Evolutionary conservation across 2,888 invertebrate genomes (phyloP), one percentile per base, ranked within the genome.

Genomic region (Pheosia gnoma): DNA sequence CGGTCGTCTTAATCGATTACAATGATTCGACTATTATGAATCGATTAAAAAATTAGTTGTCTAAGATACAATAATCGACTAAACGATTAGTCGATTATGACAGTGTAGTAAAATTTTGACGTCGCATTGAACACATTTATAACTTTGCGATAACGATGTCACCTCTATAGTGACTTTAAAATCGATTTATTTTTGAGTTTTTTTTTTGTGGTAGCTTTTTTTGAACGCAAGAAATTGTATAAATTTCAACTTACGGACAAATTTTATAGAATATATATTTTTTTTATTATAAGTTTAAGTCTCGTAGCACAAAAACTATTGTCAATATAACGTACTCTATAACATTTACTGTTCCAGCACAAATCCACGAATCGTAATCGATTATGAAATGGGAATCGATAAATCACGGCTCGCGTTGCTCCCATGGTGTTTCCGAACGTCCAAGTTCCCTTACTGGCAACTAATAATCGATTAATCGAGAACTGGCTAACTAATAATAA

Each of bases 371-470:
- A 65, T 65, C 25, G 45, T 9, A 59, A 64, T 67, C 65, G 69
- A 61, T 63, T 59, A 65, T 68, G 74, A 72, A 74, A 65, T 68
- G 67, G 58, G 57, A 60, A 70, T 69, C 67, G 62, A 62, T 68
- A 58, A 63, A 57, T 62, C 59, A 65, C 66, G 77, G 73, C 76
- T 74, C 75, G 73, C 73, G 76, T 80, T 81, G 78, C 70, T 81
- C 78, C 77, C 75, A 81, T 85, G 84, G 86, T 86, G 86, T 87
- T 85, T 85, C 85, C 85, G 81, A 81, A 82, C 81, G 77, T 75
- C 72, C 64, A 61, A 76, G 72, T 74, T 77, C 72, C 72, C 69
- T 73, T 67, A 47, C 47, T 47, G 47, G 47, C 47, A 47, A 47
- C 47, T 47, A 3, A 47, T 10, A 51, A 25, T 36, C 52, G 25